A percentile compares a stretch with the other conserved stretches of the same genome.
These are phyloP conservation scores for Gari tellinella DNA, from an alignment of 2,888 invertebrate genomes.

Conservation along the genomic window DNA sequence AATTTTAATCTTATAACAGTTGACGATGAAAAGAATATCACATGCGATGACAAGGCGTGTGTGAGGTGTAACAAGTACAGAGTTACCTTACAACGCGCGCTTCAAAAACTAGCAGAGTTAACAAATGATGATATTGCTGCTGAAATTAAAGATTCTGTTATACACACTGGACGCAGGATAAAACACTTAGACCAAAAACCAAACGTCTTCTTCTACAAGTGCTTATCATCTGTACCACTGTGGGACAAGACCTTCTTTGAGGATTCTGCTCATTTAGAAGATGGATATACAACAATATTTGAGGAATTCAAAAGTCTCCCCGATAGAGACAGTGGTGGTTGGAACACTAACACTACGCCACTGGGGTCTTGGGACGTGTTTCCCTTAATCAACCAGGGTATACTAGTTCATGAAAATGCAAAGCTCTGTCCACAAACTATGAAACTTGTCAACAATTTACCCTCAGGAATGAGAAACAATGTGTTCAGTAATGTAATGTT, in stretches of 20 bases:
- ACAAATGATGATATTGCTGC: neutral
- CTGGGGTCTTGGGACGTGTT: constrained; percentile 77
- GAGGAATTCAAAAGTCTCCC: constrained; percentile 55
- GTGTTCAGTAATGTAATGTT: constrained; percentile 82
- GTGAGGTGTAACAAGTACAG: constrained; percentile 69
- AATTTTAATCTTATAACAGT: constrained; percentile 26
- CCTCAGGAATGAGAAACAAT: constrained; percentile 73
- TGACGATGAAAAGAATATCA: neutral
- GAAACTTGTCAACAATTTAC: constrained; percentile 62
- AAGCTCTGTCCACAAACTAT: constrained; percentile 75
- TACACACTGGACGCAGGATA: too few relatives aligned
- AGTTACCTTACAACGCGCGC: constrained; percentile 10
- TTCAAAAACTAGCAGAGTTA: neutral
- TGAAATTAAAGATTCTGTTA: neutral
- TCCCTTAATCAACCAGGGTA: constrained; percentile 80
- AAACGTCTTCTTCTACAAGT: constrained; percentile 50
- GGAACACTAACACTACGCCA: constrained; percentile 77
- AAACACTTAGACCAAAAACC: constrained; percentile 47
- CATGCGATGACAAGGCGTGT: constrained; percentile 68
- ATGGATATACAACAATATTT: constrained; percentile 43
- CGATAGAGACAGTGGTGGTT: constrained; percentile 36
- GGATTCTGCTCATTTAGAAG: constrained; percentile 15
- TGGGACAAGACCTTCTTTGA: constrained; percentile 19
- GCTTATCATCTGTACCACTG: constrained; percentile 13
- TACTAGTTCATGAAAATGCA: constrained; percentile 63